Evolutionary conservation across 92 coral and sea anemone genomes (phyloP).

Genomic region (Meandrina meandrites): DNA sequence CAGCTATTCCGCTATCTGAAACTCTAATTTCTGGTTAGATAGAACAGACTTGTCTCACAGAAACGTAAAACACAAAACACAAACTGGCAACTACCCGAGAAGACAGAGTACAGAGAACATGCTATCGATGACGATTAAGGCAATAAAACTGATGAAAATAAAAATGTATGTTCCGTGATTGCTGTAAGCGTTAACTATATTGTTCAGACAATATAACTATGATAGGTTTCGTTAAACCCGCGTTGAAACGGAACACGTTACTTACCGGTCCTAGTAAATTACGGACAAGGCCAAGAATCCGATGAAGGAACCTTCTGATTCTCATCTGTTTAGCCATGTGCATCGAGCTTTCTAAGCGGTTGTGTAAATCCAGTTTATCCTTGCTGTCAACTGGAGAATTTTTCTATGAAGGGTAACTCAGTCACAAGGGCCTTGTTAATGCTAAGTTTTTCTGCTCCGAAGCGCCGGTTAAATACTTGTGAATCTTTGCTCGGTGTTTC

Average conservation of each 20-base stretch:
- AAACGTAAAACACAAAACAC: not conserved
- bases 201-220: not conserved
- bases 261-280: constrained; percentile 22
- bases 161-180: not conserved
- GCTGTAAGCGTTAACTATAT: not conserved
- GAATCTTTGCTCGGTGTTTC: not conserved
- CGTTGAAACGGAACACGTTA: not conserved
- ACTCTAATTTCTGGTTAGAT: not conserved
- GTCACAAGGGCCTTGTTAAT: not conserved
- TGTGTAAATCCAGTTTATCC: not conserved
- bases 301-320: constrained; percentile 2
- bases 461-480: not conserved
- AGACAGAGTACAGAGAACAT: too few relatives aligned
- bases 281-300: not conserved
- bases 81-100: not conserved
- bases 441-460: not conserved
- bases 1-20: not conserved
- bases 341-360: not conserved
- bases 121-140: too few relatives aligned
- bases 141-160: too few relatives aligned
- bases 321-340: constrained; percentile 20
- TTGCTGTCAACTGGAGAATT: not conserved
- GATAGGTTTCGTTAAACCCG: not conserved
- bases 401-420: not conserved
- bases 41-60: not conserved